A percentile compares a stretch with the other conserved stretches of the same genome.
phyloP scores from a whole-genome alignment of 2,113 vertebrate species.

The Phyllopteryx taeniolatus region DNA sequence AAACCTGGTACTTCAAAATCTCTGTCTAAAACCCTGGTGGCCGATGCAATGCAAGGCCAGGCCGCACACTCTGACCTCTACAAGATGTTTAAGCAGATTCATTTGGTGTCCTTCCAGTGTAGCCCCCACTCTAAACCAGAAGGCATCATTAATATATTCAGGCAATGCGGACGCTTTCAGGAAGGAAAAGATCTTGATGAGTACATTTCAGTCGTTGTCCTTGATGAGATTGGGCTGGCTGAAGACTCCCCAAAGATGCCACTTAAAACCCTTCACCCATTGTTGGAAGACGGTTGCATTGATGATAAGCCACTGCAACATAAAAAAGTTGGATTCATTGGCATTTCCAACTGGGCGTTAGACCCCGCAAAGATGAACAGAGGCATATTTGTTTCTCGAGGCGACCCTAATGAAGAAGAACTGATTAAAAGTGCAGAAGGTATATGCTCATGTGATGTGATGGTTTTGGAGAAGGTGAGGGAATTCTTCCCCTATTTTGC shows the following conservation, averaged over 20 bases:
- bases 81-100: constrained; percentile 86
- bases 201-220: constrained; percentile 91
- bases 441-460: constrained; percentile 83
- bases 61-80: constrained; percentile 84
- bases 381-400: constrained; percentile 91
- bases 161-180: constrained; percentile 93
- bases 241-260: constrained; percentile 97
- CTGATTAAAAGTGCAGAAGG: constrained; percentile 86
- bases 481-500: constrained; percentile 82
- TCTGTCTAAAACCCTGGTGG: constrained; percentile 93
- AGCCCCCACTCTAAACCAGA: constrained; percentile 96
- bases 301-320: constrained; percentile 87
- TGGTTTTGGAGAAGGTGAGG: constrained; percentile 77
- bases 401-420: constrained; percentile 81
- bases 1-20: constrained; percentile 98
- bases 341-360: constrained; percentile 97
- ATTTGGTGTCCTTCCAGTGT: constrained; percentile 95
- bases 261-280: constrained; percentile 90
- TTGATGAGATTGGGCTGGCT: constrained; percentile 95
- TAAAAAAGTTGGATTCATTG: constrained; percentile 93
- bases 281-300: constrained; percentile 94
- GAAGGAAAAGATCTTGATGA: constrained; percentile 88
- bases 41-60: constrained; percentile 93
- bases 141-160: constrained; percentile 93
- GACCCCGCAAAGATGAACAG: constrained; percentile 99